These are phyloP conservation scores for Lasioglossum malachurum DNA, from an alignment of 2,888 invertebrate species.

Conservation along the genomic window DNA sequence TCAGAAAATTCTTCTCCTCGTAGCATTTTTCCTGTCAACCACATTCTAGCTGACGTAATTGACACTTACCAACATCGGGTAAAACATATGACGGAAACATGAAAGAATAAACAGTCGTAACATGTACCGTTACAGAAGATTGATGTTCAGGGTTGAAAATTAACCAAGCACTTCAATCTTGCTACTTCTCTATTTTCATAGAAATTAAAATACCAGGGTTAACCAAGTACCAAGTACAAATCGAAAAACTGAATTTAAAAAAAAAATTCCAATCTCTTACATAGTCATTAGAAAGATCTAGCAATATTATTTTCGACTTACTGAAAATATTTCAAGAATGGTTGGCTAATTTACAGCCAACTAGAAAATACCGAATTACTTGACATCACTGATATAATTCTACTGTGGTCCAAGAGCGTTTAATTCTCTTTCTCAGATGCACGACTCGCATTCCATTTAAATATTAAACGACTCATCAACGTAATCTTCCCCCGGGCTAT, in stretches of 20 bases:
- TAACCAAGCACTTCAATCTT: not conserved
- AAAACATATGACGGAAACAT: not conserved
- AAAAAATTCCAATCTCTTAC: too few relatives aligned
- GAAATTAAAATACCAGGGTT: too few relatives aligned
- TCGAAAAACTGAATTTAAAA: too few relatives aligned
- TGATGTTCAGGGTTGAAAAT: not conserved
- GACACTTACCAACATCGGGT: not conserved
- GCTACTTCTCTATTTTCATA: not conserved
- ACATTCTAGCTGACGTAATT: not conserved
- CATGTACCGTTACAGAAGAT: not conserved
- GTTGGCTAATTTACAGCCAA: not conserved
- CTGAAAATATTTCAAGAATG: not conserved
- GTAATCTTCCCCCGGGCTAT: not conserved
- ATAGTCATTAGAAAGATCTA: too few relatives aligned
- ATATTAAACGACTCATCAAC: not conserved
- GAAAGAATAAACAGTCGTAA: not conserved
- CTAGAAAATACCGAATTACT: not conserved
- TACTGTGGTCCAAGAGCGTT: not conserved
- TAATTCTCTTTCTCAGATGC: not conserved
- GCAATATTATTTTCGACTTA: too few relatives aligned
- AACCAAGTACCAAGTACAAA: too few relatives aligned
- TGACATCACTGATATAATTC: not conserved
- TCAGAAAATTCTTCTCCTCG: not conserved
- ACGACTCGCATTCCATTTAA: not conserved
- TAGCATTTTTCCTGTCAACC: not conserved